Evolutionary conservation across 2,797 vertebrate species (phyloP).

Genomic region (Microctenopoma stevenorrisi): DNA sequence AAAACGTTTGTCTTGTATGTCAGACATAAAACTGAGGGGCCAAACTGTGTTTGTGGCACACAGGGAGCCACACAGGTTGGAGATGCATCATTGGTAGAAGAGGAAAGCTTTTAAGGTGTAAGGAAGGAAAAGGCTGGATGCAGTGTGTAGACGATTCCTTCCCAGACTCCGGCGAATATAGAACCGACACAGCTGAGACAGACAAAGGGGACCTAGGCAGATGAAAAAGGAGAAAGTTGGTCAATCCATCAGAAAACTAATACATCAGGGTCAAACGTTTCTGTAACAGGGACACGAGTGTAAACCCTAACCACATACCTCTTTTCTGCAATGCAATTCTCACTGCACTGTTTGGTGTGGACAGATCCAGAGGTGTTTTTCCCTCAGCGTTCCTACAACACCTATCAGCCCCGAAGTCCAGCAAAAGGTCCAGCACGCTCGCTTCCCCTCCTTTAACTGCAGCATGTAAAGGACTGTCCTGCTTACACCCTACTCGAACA

Average conservation of each 20-base stretch:
- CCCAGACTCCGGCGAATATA: slow-evolving; percentile 88
- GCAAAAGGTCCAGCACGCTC: slow-evolving; percentile 83
- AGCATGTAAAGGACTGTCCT: slow-evolving; percentile 89
- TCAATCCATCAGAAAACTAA: background rate
- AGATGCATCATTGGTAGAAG: slow-evolving; percentile 82
- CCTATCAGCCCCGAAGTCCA: slow-evolving; percentile 89
- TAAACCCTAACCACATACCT: slow-evolving; percentile 77
- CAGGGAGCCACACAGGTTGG: background rate
- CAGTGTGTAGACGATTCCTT: slow-evolving; percentile 78
- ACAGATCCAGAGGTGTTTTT: slow-evolving; percentile 87
- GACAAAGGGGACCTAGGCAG: slow-evolving; percentile 83
- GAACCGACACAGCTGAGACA: slow-evolving; percentile 89
- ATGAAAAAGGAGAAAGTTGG: background rate
- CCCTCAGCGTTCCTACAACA: slow-evolving; percentile 86
- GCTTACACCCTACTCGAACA: slow-evolving; percentile 80
- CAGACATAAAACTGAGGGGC: background rate
- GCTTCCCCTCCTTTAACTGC: slow-evolving; percentile 80
- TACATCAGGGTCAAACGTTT: background rate
- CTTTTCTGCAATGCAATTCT: slow-evolving; percentile 81
- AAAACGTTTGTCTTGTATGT: slow-evolving; percentile 1
- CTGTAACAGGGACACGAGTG: background rate
- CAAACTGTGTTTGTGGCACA: background rate
- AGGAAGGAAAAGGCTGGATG: slow-evolving; percentile 86
- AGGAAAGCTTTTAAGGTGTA: slow-evolving; percentile 87
- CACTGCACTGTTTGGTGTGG: slow-evolving; percentile 79